These are phyloP conservation scores for Phaethornis superciliosus DNA, from an alignment of 2,113 vertebrate genomes.

Conservation along the genomic window DNA sequence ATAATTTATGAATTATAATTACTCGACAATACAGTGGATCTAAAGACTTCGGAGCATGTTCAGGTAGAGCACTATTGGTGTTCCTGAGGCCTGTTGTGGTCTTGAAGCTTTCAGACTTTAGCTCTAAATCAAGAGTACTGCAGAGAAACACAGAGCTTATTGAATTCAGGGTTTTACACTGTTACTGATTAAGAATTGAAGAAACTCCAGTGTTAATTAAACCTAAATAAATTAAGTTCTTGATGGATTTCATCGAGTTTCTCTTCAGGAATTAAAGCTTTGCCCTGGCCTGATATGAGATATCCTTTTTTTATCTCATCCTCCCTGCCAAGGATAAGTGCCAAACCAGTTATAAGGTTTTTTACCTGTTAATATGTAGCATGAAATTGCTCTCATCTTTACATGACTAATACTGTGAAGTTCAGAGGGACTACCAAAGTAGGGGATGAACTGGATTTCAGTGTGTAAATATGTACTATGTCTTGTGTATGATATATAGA, in stretches of 20 bases:
- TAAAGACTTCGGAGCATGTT: neutral
- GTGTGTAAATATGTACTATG: neutral
- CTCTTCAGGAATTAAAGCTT: neutral
- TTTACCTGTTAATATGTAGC: neutral
- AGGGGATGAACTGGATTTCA: neutral
- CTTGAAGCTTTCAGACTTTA: neutral
- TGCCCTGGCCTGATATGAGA: neutral
- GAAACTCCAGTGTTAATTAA: neutral
- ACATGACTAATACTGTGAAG: neutral
- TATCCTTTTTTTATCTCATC: neutral
- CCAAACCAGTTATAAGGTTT: neutral
- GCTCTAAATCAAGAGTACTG: neutral
- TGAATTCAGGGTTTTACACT: neutral
- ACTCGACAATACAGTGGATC: neutral
- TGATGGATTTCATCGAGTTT: neutral
- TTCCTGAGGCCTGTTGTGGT: accelerated
- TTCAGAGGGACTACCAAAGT: neutral
- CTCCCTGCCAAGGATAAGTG: neutral
- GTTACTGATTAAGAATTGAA: neutral
- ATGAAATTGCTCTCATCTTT: neutral
- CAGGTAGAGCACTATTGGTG: neutral
- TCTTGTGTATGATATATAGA: neutral
- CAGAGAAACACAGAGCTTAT: neutral
- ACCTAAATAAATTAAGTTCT: neutral
- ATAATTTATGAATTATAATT: neutral